Percentiles rank a stretch among this genome's conserved stretches.
phyloP scores from a whole-genome alignment of 2,888 invertebrate genomes.

The Lithosia quadra region DNA sequence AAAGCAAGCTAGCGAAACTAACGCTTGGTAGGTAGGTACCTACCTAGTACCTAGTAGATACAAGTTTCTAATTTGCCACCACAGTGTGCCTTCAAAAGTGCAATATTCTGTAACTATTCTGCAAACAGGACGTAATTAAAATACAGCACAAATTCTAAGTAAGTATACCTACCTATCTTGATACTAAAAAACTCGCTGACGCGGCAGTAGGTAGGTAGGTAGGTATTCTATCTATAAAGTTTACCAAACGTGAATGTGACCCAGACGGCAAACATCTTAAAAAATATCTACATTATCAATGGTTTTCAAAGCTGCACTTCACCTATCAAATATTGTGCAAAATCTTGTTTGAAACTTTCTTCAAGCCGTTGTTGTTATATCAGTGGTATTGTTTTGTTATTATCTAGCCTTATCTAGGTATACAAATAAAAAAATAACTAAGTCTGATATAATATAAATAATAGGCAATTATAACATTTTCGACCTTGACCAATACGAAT shows the following conservation, averaged over 20 bases:
- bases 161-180: background rate
- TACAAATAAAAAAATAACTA: background rate
- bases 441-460: too few relatives aligned
- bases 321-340: background rate
- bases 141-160: background rate
- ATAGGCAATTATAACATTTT: too few relatives aligned
- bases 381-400: background rate
- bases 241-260: too few relatives aligned
- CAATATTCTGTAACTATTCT: background rate
- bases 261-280: background rate
- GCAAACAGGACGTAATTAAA: too few relatives aligned
- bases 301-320: too few relatives aligned
- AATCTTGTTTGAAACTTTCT: background rate
- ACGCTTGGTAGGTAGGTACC: background rate
- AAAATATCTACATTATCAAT: too few relatives aligned
- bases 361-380: background rate
- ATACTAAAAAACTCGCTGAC: background rate
- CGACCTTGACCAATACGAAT: too few relatives aligned
- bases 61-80: constrained; percentile 20
- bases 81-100: background rate
- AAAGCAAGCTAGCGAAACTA: constrained; percentile 15
- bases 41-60: too few relatives aligned
- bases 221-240: too few relatives aligned
- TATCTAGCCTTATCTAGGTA: too few relatives aligned
- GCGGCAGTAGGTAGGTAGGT: too few relatives aligned